phyloP scores from a whole-genome alignment of 2,113 vertebrate species.

The Tragelaphus scriptus region DNA sequence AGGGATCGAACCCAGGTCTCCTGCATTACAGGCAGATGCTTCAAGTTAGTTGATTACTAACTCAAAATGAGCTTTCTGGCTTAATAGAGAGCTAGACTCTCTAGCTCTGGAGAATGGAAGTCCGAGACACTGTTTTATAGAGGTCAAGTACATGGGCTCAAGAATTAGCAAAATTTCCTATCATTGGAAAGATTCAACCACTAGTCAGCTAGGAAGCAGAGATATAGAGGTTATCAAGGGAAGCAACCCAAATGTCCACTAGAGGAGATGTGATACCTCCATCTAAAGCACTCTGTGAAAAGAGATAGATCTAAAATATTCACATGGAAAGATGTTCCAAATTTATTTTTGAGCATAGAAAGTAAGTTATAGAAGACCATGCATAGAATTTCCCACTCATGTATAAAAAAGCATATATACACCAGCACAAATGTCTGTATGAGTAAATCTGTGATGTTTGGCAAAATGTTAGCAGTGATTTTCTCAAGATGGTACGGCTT shows the following conservation, averaged over 20 bases:
- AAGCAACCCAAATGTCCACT: neutral
- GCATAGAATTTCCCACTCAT: neutral
- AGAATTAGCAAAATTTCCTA: neutral
- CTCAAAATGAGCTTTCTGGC: neutral
- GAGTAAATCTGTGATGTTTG: neutral
- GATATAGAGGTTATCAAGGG: neutral
- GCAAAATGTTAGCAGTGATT: slow-evolving; percentile 3
- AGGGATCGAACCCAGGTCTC: too few species aligned
- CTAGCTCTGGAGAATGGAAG: neutral
- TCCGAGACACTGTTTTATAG: neutral
- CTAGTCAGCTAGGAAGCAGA: neutral
- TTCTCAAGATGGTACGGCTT: neutral
- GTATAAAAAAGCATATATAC: neutral
- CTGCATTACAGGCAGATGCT: too few species aligned
- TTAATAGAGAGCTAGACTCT: neutral
- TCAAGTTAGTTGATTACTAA: neutral
- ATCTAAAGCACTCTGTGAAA: neutral
- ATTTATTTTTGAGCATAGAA: neutral
- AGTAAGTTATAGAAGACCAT: neutral
- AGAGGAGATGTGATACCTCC: neutral
- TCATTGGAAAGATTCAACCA: neutral
- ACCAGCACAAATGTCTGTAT: neutral
- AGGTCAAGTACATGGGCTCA: neutral
- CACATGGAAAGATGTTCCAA: neutral
- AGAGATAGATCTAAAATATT: neutral